Evolutionary conservation across 2,888 invertebrate species (phyloP).

Genomic region (Limnephilus auricula): DNA sequence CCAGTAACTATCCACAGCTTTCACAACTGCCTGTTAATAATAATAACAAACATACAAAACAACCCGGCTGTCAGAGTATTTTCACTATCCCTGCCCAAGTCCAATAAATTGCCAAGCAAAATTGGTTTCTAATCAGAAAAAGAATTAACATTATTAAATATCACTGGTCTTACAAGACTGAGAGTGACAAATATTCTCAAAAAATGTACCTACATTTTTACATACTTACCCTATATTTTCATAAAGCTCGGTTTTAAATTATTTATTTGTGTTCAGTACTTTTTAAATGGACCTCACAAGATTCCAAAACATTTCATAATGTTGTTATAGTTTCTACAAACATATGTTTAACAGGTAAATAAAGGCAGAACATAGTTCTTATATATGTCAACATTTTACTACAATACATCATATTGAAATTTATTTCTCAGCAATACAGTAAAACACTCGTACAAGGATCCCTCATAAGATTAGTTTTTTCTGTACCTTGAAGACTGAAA

Average conservation of each 20-base stretch:
- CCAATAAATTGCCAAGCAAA: no score
- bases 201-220: neutral
- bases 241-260: neutral
- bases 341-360: neutral
- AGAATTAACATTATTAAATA: no score
- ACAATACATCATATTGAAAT: neutral
- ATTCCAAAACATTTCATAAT: neutral
- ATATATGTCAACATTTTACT: neutral
- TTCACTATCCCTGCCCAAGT: no score
- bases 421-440: neutral
- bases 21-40: no score
- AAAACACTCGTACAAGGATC: no score
- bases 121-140: no score
- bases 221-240: neutral
- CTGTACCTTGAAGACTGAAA: no score
- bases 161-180: neutral
- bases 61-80: no score
- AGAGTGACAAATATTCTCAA: neutral
- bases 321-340: neutral
- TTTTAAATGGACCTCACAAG: neutral
- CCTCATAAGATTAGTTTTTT: no score
- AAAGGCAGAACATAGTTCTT: neutral
- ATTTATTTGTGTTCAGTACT: neutral
- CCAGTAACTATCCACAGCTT: no score
- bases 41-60: no score